Base-by-base conservation (phyloP, 2,113 vertebrate species). In the Pterophyllum scalare region DNA sequence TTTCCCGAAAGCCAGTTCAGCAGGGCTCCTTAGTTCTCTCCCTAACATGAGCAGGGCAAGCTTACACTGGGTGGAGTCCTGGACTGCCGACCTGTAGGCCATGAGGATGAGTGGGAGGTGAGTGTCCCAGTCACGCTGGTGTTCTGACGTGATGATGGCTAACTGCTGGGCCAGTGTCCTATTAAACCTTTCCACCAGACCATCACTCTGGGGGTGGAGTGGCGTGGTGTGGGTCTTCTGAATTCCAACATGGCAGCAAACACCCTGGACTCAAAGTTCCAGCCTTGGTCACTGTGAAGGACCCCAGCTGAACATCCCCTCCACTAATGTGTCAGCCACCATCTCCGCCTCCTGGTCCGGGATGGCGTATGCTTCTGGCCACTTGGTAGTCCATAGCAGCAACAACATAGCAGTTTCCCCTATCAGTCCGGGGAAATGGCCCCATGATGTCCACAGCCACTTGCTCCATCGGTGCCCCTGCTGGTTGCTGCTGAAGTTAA, bases 1-100 rank as follows among this genome's bases (percentile, higher is more conserved):
- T 5, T 31, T 31, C 28, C 28, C 28, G 5, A 31, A 31, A 35
- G 33, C 33, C 7, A 35, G 7, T 7, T 35, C 33, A 35, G 33
- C 33, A 35, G 33, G 33, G 33, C 1, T 35, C 6, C 1, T 35
- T 35, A 35, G 33, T 35, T 35, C 7, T 7, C 33, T 35, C 33
- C 6, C 33, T 35, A 15, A 28, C 26, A 43, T 59, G 40, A 77
- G 24, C 58, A 0, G 2, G 38, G 43, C 40, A 0, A 28, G 46
- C 2, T 8, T 78, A 24, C 28, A 62, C 43, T 24, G 11, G 11
- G 43, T 78, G 19, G 59, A 79, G n/a, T 64, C 77, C 17, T 64
- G 20, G 14, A 64, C 28, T 19, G 43, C 77, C 28, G 46, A 79
- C 46, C 59, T 3, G 46, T 33, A 61, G 24, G 58, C 40, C 26